Evolutionary conservation across 2,888 invertebrate genomes (phyloP), one percentile per base, ranked within the genome.

Genomic region (Aphrophora alni): DNA sequence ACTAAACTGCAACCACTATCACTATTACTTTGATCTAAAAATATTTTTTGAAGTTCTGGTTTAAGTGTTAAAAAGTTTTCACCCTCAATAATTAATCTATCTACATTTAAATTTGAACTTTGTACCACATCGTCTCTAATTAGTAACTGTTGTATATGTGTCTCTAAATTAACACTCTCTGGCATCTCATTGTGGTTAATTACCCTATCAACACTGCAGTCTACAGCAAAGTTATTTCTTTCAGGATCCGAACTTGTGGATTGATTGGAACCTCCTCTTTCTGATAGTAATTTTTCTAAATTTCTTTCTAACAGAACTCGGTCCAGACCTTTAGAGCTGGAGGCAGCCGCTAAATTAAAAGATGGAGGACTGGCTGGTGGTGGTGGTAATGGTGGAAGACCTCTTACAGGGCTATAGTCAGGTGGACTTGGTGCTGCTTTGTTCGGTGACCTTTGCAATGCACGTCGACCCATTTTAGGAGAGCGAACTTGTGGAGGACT

Each of bases 281-380:
- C 92, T 5, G 90, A 89, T 28, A 92, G 87, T 27, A 92, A 86
- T 82, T 93, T 90, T 84, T 92, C 93, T 82, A 93, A 89, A 87
- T 93, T 94, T 85, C 93, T 90, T 86, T 94, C 94, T 8, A 93
- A 89, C 75, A 93, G 89, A 0, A 93, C 92, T 86, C 94, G 90
- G 87, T 95, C 93, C 86, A 94, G 87, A 84, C 93, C 90, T 86
- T 87, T 87, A 17, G 75, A 44, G 8, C 75, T 28, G 17, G 81
- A 74, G 24, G 81, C 74, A 25, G 81, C 68, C n/a, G 74, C 51
- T 27, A 73, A 24, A 38, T 38, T 21, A 25, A 75, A 59, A 70
- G 80, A 76, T 21, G 79, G 84, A 26, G 83, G 83, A 33, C 86
- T 86, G 8, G 75, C 70, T 0, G 81, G 81, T 26, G 81, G 81